A percentile compares a stretch with the other conserved stretches of the same genome.
Evolutionary conservation across 2,797 vertebrate genomes (phyloP).

Genomic region (Mormyrus hasselquistii): DNA sequence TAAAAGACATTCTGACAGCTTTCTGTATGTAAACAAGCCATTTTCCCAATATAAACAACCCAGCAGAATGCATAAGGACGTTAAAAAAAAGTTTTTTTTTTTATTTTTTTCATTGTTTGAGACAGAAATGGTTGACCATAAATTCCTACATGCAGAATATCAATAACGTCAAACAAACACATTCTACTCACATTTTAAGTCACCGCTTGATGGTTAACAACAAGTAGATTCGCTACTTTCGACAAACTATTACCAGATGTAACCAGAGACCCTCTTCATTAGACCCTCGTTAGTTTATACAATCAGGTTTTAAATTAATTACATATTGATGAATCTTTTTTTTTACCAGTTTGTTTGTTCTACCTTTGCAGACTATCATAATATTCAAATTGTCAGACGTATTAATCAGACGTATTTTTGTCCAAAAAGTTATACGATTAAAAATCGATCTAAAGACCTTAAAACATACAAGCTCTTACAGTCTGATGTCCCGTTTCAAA

Average conservation of each 20-base stretch:
- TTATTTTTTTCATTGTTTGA: constrained; percentile 57
- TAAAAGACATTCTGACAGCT: background rate
- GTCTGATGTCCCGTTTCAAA: constrained; percentile 15
- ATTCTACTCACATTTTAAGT: constrained; percentile 72
- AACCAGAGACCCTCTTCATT: constrained; percentile 39
- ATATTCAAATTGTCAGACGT: background rate
- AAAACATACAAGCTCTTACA: constrained; percentile 37
- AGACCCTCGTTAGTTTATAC: constrained; percentile 55
- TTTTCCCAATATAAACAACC: constrained; percentile 22
- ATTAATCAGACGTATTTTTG: background rate
- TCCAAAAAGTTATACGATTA: background rate
- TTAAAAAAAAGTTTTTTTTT: constrained; percentile 47
- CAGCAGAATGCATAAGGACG: constrained; percentile 26
- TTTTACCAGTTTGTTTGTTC: constrained; percentile 54
- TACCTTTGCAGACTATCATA: constrained; percentile 4
- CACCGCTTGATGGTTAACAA: constrained; percentile 63
- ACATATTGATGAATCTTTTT: constrained; percentile 31
- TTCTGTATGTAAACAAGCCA: constrained; percentile 23
- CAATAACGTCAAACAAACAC: constrained; percentile 76
- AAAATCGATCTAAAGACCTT: constrained; percentile 8
- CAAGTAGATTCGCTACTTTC: constrained; percentile 62
- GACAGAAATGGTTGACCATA: constrained; percentile 59
- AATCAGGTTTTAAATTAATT: constrained; percentile 28
- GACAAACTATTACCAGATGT: constrained; percentile 64
- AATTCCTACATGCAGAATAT: constrained; percentile 81